phyloP scores from a whole-genome alignment of 2,113 vertebrate genomes.

The Columbina picui region DNA sequence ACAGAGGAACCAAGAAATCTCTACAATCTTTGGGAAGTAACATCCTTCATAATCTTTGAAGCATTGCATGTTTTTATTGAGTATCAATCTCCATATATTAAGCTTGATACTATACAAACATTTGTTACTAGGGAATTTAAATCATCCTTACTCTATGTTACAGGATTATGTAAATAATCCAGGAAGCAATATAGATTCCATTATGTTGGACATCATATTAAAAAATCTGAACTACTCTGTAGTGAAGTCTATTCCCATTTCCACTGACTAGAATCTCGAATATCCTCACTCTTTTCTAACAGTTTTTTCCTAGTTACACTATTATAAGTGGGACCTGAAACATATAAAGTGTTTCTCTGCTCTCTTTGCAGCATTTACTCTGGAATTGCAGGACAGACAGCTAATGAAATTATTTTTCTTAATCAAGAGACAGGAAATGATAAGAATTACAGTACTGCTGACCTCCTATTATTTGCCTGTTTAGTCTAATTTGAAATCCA shows the following conservation, averaged over 20 bases:
- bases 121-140: not conserved
- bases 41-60: not conserved
- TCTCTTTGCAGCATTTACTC: not conserved
- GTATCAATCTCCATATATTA: not conserved
- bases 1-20: not conserved
- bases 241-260: not conserved
- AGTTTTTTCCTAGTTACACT: not conserved
- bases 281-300: not conserved
- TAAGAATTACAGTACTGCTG: not conserved
- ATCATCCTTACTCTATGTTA: not conserved
- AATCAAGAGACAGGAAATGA: not conserved
- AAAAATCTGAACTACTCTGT: not conserved
- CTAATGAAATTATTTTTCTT: not conserved
- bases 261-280: not conserved
- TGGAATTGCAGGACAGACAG: not conserved
- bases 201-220: not conserved
- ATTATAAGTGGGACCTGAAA: not conserved
- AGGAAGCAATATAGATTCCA: not conserved
- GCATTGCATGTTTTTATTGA: not conserved
- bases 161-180: not conserved
- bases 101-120: not conserved
- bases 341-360: rapidly evolving
- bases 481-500: not conserved
- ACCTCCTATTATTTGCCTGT: not conserved
- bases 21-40: not conserved